Conservation (phyloP, 2,113 vertebrate species). For the Rhynchomys soricoides region DNA sequence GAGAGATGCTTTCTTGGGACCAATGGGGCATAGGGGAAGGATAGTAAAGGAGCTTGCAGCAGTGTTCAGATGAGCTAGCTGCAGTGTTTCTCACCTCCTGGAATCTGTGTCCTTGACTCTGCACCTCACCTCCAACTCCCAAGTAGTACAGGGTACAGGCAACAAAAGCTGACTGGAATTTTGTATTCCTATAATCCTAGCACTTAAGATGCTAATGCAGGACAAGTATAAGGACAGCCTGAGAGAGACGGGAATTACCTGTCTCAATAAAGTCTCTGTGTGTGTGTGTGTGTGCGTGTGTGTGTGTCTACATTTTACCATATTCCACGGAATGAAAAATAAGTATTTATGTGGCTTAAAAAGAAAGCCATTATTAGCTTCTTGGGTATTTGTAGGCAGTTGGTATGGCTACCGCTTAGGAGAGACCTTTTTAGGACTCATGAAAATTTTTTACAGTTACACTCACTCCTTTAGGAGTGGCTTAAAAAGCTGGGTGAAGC, state of each 20-base stretch:
- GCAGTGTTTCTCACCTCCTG: too few species aligned
- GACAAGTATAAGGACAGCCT: neutral
- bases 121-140: too few species aligned
- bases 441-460: constrained; percentile 48
- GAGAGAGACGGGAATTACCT: neutral
- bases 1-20: too few species aligned
- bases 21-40: too few species aligned
- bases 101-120: too few species aligned
- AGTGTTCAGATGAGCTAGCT: too few species aligned
- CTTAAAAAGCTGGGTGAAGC: constrained; percentile 69
- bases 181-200: neutral
- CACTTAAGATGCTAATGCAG: neutral
- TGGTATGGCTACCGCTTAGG: neutral
- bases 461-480: constrained; percentile 51
- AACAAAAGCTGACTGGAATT: neutral
- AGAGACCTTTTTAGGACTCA: constrained; percentile 55
- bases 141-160: too few species aligned
- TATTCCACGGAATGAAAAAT: neutral
- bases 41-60: too few species aligned
- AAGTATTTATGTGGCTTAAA: constrained; percentile 41
- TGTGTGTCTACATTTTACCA: neutral
- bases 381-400: constrained; percentile 29
- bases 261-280: neutral
- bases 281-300: neutral
- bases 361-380: constrained; percentile 37